Evolutionary conservation across 2,113 vertebrate species (phyloP).

Genomic region (zebrafish (Danio rerio)): DNA sequence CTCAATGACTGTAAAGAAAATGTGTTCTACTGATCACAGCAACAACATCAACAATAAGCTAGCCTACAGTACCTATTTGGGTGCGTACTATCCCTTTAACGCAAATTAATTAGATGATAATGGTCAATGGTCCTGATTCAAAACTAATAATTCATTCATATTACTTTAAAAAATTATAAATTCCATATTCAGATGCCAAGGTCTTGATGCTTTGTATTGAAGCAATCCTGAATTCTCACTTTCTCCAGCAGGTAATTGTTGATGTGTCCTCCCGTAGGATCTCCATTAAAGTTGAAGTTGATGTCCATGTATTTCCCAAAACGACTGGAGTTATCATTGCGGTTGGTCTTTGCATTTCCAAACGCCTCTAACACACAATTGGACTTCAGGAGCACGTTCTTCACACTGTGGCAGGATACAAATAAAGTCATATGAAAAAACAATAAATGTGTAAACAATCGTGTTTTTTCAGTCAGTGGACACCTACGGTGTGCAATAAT

Average conservation of each 20-base stretch:
- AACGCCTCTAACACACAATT: slow-evolving; percentile 95
- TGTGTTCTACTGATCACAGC: no score
- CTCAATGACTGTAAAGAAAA: no score
- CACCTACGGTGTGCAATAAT: not conserved
- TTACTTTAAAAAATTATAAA: not conserved
- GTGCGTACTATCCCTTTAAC: no score
- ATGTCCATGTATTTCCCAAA: slow-evolving; percentile 99
- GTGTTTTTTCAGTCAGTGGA: not conserved
- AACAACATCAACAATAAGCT: no score
- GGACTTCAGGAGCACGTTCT: slow-evolving; percentile 90
- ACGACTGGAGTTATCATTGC: slow-evolving; percentile 95
- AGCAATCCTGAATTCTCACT: slow-evolving; percentile 69
- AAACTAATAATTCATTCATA: not conserved
- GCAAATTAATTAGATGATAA: no score
- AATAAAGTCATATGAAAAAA: no score
- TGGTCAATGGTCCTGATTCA: not conserved
- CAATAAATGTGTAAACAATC: no score
- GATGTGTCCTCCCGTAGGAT: slow-evolving; percentile 91
- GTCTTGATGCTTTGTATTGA: not conserved
- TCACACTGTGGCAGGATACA: slow-evolving; percentile 78
- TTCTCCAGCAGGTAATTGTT: slow-evolving; percentile 97
- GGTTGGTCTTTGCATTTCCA: slow-evolving; percentile 93
- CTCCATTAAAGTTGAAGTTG: slow-evolving; percentile 96
- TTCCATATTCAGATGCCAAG: not conserved
- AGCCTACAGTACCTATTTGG: no score